Percentiles rank a stretch among this genome's conserved stretches.
These are phyloP conservation scores for Mythimna impura DNA, from an alignment of 2,888 invertebrate species.

Conservation along the genomic window DNA sequence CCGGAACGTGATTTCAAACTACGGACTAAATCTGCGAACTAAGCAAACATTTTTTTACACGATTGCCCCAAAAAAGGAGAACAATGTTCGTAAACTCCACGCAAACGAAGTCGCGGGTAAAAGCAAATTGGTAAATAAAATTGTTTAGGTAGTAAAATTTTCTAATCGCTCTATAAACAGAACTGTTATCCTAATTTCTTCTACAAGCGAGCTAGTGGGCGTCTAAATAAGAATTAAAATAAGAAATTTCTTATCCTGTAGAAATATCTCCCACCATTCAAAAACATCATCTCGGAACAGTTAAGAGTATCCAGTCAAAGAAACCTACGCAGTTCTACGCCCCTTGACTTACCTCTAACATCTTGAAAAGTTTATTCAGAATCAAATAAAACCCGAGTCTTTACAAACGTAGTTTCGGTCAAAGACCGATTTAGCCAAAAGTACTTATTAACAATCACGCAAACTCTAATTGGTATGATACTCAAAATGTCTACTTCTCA, in stretches of 20 bases:
- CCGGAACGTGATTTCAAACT: too few species aligned
- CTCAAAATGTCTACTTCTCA: conserved; percentile 3
- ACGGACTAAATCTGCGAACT: too few species aligned
- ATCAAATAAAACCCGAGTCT: background rate
- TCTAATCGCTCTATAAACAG: background rate
- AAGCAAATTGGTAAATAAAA: too few species aligned
- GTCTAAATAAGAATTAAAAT: background rate
- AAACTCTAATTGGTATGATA: conserved; percentile 12
- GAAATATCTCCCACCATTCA: background rate
- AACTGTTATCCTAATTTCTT: conserved; percentile 2
- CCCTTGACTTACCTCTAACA: conserved; percentile 21
- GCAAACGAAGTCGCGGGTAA: too few species aligned
- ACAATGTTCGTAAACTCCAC: too few species aligned
- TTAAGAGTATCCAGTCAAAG: conserved; percentile 9
- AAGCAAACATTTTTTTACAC: too few species aligned
- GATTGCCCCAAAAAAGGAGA: too few species aligned
- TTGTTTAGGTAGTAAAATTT: background rate
- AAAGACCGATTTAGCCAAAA: background rate
- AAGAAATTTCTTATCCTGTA: background rate
- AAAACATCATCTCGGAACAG: background rate
- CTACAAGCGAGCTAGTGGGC: conserved; percentile 11
- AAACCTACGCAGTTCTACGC: conserved; percentile 16
- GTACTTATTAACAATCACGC: background rate
- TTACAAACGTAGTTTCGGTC: background rate
- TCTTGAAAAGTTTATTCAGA: conserved; percentile 7